Conservation (phyloP, 1,140 invertebrate genomes). For the Drosophila aff. region DNA sequence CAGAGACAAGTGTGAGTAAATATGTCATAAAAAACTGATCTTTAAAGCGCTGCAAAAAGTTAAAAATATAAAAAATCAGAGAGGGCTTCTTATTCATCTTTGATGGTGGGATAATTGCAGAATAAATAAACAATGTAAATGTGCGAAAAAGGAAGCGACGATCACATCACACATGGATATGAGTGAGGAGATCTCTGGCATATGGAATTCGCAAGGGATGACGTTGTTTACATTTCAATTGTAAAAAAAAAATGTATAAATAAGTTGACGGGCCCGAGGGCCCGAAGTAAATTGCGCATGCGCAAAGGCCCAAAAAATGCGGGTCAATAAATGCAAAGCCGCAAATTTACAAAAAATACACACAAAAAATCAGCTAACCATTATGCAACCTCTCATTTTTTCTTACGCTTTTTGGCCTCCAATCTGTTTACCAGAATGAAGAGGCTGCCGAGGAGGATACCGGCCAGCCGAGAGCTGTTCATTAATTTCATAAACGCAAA, state of each 20-base stretch:
- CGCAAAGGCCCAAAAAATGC: slow-evolving; percentile 58
- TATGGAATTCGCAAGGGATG: slow-evolving; percentile 38
- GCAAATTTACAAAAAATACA: neutral
- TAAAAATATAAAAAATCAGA: slow-evolving; percentile 26
- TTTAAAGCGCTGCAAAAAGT: slow-evolving; percentile 13
- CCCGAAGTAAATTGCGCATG: slow-evolving; percentile 61
- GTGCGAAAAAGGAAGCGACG: slow-evolving; percentile 42
- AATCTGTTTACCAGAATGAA: slow-evolving; percentile 36
- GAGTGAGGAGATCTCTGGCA: slow-evolving; percentile 24
- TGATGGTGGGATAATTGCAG: slow-evolving; percentile 56
- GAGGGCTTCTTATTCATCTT: slow-evolving; percentile 51
- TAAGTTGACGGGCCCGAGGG: slow-evolving; percentile 65
- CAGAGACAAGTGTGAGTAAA: slow-evolving; percentile 42
- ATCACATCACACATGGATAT: slow-evolving; percentile 48
- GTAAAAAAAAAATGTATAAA: slow-evolving; percentile 65
- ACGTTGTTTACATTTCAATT: slow-evolving; percentile 79
- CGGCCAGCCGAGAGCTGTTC: slow-evolving; percentile 61
- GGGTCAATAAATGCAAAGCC: slow-evolving; percentile 74
- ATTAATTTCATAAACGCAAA: slow-evolving; percentile 82
- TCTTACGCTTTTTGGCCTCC: slow-evolving; percentile 32
- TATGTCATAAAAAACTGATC: slow-evolving; percentile 66
- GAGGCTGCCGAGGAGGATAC: slow-evolving; percentile 38
- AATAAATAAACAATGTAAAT: slow-evolving; percentile 62
- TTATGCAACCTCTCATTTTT: slow-evolving; percentile 63
- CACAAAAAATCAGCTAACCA: slow-evolving; percentile 26